Evolutionary conservation across 1,140 invertebrate genomes (phyloP), one percentile per base, ranked within the genome.

Genomic region (Papilio helenus): DNA sequence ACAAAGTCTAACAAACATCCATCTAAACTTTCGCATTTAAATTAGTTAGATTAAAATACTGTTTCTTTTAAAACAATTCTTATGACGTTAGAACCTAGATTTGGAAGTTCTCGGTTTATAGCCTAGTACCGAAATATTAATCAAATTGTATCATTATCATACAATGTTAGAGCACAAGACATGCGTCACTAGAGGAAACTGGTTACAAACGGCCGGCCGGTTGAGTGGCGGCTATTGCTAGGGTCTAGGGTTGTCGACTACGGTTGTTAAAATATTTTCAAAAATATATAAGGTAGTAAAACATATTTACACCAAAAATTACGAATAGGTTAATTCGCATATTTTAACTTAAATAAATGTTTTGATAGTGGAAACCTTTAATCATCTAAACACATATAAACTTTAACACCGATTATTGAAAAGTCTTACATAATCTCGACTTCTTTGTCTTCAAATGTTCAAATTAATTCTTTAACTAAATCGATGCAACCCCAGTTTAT

Each of bases 181-280:
- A 23, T 61, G 4, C 58, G 58, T 61, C 58, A 61, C 20, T 23
- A 26, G 58, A 61, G 58, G 58, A 61, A 61, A 61, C 58, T 61
- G 58, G 58, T 61, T 61, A 61, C 20, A 61, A 61, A 29, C 58
- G 23, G 58, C 58, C 58, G 23, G 58, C 20, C 23, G 23, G 58
- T 2, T 29, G 58, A 61, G 26, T 61, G 58, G 10, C 58, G 58
- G 58, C 58, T 23, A 26, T 23, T 26, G 23, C 58, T 61, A 26
- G 20, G 2, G 9, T 2, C 23, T 61, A 61, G 58, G 58, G 58
- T 61, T 61, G 58, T 61, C 58, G 23, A 61, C 55, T 20, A 61
- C n/a, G 51, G 0, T 18, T 55, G 20, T 7, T 55, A 1, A 20
- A 55, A n/a, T 20, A 55, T 20, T 20, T 20, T 9, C 2, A 55